phyloP scores from a whole-genome alignment of 2,113 vertebrate genomes.

The Polyodon spathula region DNA sequence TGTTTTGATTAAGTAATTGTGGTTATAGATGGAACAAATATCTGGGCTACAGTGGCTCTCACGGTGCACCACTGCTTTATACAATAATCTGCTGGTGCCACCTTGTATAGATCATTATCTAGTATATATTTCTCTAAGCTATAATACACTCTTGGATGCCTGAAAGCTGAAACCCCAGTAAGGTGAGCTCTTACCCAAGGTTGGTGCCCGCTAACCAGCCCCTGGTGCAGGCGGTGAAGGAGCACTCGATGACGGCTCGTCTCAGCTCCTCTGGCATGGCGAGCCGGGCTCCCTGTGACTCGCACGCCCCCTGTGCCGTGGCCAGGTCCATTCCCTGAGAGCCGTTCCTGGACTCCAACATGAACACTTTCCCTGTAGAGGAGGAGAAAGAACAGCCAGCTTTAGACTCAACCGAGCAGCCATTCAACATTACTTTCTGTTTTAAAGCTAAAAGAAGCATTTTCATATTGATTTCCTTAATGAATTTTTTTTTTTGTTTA shows the following conservation, averaged over 20 bases:
- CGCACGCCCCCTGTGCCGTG: conserved; percentile 62
- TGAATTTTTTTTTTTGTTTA: no score
- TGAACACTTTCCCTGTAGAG: conserved; percentile 73
- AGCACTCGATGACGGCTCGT: conserved; percentile 69
- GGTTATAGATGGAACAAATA: no score
- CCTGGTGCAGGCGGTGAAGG: conserved; percentile 63
- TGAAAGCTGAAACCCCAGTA: not conserved
- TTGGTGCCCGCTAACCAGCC: conserved; percentile 75
- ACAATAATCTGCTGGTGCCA: no score
- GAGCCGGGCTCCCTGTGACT: conserved; percentile 58
- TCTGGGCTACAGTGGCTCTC: no score
- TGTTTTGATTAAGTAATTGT: no score
- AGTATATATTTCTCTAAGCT: no score
- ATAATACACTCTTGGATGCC: not conserved
- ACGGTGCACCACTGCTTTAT: no score
- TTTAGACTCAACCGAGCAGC: not conserved
- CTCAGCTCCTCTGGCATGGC: conserved; percentile 70
- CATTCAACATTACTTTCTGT: not conserved
- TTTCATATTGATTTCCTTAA: not conserved
- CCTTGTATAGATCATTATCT: no score
- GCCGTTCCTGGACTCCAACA: conserved; percentile 60
- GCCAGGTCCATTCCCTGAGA: conserved; percentile 53
- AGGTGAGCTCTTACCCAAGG: conserved; percentile 65
- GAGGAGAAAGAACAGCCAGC: conserved; percentile 5
- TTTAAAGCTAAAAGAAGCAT: not conserved